These are phyloP conservation scores for Liodrosophila aerea DNA, from an alignment of 2,888 invertebrate species.

Conservation along the genomic window DNA sequence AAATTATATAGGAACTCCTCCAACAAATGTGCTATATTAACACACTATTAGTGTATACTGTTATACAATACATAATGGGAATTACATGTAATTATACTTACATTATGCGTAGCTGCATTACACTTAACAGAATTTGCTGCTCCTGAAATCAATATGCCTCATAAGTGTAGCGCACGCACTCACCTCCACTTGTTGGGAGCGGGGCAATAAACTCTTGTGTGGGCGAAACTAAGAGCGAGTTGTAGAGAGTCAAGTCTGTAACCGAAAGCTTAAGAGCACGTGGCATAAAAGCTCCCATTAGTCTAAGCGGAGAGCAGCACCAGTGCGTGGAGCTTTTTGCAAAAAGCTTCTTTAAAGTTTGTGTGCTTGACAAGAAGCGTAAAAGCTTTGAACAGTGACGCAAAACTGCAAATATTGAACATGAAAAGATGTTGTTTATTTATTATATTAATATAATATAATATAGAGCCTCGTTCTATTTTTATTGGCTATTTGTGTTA, in stretches of 20 bases:
- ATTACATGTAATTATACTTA: too few species aligned
- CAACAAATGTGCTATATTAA: too few species aligned
- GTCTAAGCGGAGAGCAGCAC: constrained; percentile 5
- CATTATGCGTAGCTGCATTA: too few species aligned
- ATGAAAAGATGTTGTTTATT: too few species aligned
- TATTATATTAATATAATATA: not conserved
- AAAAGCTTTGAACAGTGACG: not conserved
- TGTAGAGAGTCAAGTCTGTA: too few species aligned
- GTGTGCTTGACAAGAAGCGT: not conserved
- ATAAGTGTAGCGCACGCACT: constrained; percentile 10
- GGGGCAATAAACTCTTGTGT: constrained; percentile 65
- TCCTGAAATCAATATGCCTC: not conserved
- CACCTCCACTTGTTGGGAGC: constrained; percentile 50
- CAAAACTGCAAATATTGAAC: not conserved
- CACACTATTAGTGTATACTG: too few species aligned
- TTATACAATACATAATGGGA: too few species aligned
- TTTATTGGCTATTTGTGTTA: too few species aligned
- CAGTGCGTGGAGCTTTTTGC: not conserved
- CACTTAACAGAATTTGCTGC: not conserved
- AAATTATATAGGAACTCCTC: too few species aligned
- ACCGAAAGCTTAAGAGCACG: constrained; percentile 32
- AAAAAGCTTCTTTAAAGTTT: constrained; percentile 11
- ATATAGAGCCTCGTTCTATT: too few species aligned
- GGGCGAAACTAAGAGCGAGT: constrained; percentile 63
- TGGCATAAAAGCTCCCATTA: not conserved